phyloP scores from a whole-genome alignment of 2,797 vertebrate species.

The Chloroceryle amazona region DNA sequence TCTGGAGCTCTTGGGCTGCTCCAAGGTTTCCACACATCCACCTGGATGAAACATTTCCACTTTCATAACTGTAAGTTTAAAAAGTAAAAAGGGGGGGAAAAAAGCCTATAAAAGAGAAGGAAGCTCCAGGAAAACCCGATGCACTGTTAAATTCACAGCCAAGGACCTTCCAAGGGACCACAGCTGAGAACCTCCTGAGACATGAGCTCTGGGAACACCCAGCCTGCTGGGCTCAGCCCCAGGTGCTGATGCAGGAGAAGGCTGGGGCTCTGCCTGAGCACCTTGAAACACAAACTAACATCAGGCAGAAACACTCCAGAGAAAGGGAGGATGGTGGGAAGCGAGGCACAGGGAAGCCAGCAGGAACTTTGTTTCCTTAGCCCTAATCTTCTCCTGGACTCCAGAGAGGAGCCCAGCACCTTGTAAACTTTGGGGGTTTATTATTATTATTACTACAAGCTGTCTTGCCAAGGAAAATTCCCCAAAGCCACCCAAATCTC shows the following conservation, averaged over 20 bases:
- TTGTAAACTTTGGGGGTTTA: background rate
- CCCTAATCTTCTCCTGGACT: background rate
- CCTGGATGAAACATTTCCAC: background rate
- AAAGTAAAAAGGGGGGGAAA: background rate
- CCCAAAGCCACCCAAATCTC: background rate
- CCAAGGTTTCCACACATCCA: background rate
- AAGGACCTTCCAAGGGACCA: rapidly evolving
- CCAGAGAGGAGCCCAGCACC: background rate
- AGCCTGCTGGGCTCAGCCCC: background rate
- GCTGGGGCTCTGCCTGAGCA: background rate
- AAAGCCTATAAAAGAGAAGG: background rate
- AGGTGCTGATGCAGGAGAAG: background rate
- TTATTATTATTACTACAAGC: background rate
- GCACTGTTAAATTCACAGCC: background rate
- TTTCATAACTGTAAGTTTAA: background rate
- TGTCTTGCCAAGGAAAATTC: background rate
- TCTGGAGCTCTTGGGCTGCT: background rate
- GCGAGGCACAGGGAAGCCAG: background rate
- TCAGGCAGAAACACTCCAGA: background rate
- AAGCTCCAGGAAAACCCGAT: background rate
- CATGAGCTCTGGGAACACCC: background rate
- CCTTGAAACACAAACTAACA: background rate
- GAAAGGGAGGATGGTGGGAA: background rate
- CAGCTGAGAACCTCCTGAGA: rapidly evolving
- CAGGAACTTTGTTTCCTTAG: background rate